These are phyloP conservation scores for Lomographa bimaculata DNA, from an alignment of 2,888 invertebrate genomes.

Conservation along the genomic window DNA sequence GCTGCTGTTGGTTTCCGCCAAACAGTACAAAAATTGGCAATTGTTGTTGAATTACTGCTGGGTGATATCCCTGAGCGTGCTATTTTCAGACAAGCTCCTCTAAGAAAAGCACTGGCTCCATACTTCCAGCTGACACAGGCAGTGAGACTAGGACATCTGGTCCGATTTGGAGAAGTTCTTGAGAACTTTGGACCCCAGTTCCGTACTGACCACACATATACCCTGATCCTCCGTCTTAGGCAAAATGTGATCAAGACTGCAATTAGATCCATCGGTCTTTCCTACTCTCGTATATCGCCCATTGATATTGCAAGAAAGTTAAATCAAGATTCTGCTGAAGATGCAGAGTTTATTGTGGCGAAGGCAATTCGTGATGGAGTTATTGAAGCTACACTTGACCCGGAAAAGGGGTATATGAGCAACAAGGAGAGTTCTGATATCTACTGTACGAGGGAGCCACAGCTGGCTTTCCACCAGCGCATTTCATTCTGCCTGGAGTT, in stretches of 20 bases:
- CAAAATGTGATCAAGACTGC: constrained; percentile 99
- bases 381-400: constrained; percentile 98
- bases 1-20: constrained; percentile 99
- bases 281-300: constrained; percentile 98
- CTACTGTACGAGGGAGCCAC: constrained; percentile 98
- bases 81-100: constrained; percentile 95
- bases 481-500: constrained; percentile 98
- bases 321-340: constrained; percentile 96
- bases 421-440: constrained; percentile 98
- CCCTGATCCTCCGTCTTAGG: constrained; percentile 95
- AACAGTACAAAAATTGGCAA: constrained; percentile 96
- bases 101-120: constrained; percentile 94
- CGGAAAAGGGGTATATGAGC: constrained; percentile 97
- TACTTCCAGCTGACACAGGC: constrained; percentile 99
- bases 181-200: constrained; percentile 96
- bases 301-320: constrained; percentile 97
- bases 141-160: constrained; percentile 97
- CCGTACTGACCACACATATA: constrained; percentile 96
- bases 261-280: constrained; percentile 96
- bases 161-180: constrained; percentile 96
- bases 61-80: constrained; percentile 99
- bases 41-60: constrained; percentile 96
- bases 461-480: constrained; percentile 97
- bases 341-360: constrained; percentile 99
- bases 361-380: constrained; percentile 99